Base-by-base conservation (phyloP, 2,113 vertebrate species). In the Galbula dea region DNA sequence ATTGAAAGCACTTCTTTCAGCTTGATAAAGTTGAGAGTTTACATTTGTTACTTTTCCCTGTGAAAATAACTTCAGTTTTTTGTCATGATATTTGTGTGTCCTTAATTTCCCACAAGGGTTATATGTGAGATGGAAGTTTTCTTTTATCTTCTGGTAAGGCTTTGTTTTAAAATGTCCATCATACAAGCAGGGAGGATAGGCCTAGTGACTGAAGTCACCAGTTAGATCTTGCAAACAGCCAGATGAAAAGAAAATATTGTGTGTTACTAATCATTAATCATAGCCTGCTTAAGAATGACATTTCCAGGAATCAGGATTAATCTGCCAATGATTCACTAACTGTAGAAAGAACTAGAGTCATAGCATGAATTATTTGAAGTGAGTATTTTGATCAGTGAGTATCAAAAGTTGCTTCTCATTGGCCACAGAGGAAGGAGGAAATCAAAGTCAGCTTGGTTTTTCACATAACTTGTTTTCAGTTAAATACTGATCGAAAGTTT, bases 261-360 rank as follows among this genome's bases (percentile, higher is more conserved):
- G 34, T 89, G 91, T 83, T 94, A 82, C 16, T 71, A 88, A 93
- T 92, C 77, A 87, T 48, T 93, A 93, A 94, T 95, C 85, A 94
- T 30, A 94, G 34, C 57, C 76, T 94, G 36, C 84, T 88, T 88
- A 86, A 91, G 57, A 86, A 59, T 74, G 91, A 89, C 85, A 78
- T 91, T 96, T 91, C 22, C 30, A 91, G 65, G 89, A 94, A 95
- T 74, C 79, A 61, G 65, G 79, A 94, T 93, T 87, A 81, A 77
- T 94, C 93, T 94, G 79, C 61, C 86, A 73, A 57, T 91, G 88
- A 97, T 84, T 95, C 85, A 88, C 67, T 37, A 83, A 27, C 43
- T 75, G 67, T 49, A 83, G 73, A 88, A 95, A 87, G n/a, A 76
- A 74, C 57, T 59, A 51, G 82, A 76, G 88, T 90, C 88, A 34